phyloP scores from a whole-genome alignment of 1,140 invertebrate species.

The Hyposmocoma kahamanoa region DNA sequence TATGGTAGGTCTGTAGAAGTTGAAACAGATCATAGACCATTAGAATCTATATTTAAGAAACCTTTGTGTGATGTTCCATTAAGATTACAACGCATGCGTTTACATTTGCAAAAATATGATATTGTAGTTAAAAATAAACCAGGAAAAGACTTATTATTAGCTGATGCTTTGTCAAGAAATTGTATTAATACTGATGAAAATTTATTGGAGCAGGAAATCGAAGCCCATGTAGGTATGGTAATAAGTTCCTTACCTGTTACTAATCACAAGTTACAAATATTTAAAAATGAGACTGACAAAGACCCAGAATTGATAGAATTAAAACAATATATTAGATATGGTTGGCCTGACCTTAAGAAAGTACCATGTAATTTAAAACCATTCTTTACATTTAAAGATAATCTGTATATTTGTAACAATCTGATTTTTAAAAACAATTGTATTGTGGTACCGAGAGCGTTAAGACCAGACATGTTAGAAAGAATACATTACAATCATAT shows the following conservation, averaged over 20 bases:
- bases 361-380: slow-evolving; percentile 2
- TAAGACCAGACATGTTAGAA: slow-evolving; percentile 6
- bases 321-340: slow-evolving; percentile 6
- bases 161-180: slow-evolving; percentile 48
- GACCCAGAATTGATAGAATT: slow-evolving; percentile 5
- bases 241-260: slow-evolving; percentile 10
- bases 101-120: slow-evolving; percentile 5
- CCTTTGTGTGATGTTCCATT: slow-evolving; percentile 38
- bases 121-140: slow-evolving; percentile 2
- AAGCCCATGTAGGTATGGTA: slow-evolving; percentile 10
- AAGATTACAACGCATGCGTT: slow-evolving; percentile 27
- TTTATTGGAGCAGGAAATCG: not conserved
- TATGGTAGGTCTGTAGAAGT: slow-evolving; percentile 21
- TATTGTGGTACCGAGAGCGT: slow-evolving; percentile 2
- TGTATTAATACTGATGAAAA: slow-evolving; percentile 10
- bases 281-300: slow-evolving; percentile 8
- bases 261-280: slow-evolving; percentile 5
- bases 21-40: slow-evolving; percentile 62
- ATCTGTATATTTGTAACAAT: slow-evolving; percentile 4
- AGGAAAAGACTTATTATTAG: slow-evolving; percentile 48
- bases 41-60: slow-evolving; percentile 55
- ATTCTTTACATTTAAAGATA: slow-evolving; percentile 8
- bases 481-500: slow-evolving; percentile 38
- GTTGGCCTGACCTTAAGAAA: slow-evolving; percentile 12
- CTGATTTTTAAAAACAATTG: slow-evolving; percentile 6